Evolutionary conservation across 2,113 vertebrate genomes (phyloP), one percentile per base, ranked within the genome.

Genomic region (Takifugu flavidus): DNA sequence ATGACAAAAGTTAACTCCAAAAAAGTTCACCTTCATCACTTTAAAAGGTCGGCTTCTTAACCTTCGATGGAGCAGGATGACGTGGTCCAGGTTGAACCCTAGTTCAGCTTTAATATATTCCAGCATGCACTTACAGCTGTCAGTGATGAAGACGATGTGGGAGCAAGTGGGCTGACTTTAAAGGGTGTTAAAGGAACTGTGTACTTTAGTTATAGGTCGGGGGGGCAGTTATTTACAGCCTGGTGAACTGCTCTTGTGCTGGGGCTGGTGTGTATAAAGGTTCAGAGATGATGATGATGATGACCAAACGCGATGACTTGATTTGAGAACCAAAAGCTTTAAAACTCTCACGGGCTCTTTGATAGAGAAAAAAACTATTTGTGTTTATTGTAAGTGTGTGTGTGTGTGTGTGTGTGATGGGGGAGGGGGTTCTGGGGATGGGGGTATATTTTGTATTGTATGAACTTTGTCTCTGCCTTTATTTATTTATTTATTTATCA

Each of bases 271-370:
- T 87, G 79, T 72, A 75, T 64, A 83, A 82, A 85, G 78, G 77
- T 82, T 82, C 83, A 77, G 87, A 85, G 73, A 75, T 74, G 78
- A 78, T 50, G 65, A 67, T 31, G 74, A 80, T 25, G 71, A 77
- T 51, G 64, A 85, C 78, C 42, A 70, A 80, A 86, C 87, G 87
- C 85, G 79, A 91, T 54, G 81, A 92, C 90, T 89, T 91, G 89
- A 92, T 92, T 92, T 91, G 91, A 70, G 88, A 93, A 93, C 92
- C 92, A 93, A 95, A 93, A 93, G 91, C 91, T 91, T 90, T 90
- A 90, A 90, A 89, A 47, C 90, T 91, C 89, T 90, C 84, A 80
- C 59, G 68, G 81, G 71, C 79, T 87, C 86, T 85, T 84, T 79
- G 81, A 87, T 85, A 79, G 62, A 6, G 62, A 39, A 39, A 74